Percentiles rank a stretch among this genome's conserved stretches.
Evolutionary conservation across 2,113 vertebrate genomes (phyloP).

Genomic region (Parus major): DNA sequence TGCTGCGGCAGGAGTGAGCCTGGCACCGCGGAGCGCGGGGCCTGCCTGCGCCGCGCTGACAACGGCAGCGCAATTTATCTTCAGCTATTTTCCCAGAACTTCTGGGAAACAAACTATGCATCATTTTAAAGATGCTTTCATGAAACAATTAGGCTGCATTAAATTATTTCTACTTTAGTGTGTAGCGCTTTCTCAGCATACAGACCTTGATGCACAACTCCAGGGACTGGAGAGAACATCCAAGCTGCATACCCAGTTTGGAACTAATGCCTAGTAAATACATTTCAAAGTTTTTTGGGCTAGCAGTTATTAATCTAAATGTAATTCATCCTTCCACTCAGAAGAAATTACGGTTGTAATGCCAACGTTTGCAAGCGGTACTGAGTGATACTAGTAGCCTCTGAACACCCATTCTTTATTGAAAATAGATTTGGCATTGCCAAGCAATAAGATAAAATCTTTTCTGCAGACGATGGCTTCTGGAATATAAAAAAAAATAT

Average conservation of each 20-base stretch:
- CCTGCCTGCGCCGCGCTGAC: not conserved
- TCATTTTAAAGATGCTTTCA: slow-evolving; percentile 20
- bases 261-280: not conserved
- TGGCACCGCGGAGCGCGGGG: rapidly evolving
- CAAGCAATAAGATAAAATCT: slow-evolving; percentile 8
- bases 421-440: slow-evolving; percentile 34
- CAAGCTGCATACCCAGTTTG: not conserved
- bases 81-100: not conserved
- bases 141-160: slow-evolving; percentile 8
- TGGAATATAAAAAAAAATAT: not conserved
- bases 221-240: not conserved
- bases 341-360: not conserved
- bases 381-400: slow-evolving; percentile 12
- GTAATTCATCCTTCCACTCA: slow-evolving; percentile 7
- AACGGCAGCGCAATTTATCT: not conserved
- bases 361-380: not conserved
- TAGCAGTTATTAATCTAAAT: slow-evolving; percentile 10
- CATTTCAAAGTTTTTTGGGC: not conserved
- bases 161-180: not conserved
- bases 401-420: slow-evolving; percentile 7
- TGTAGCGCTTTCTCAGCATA: not conserved
- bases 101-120: not conserved
- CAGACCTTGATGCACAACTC: not conserved
- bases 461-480: not conserved
- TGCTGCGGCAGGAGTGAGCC: rapidly evolving